Evolutionary conservation across 2,797 vertebrate genomes (phyloP).

Genomic region (Psittacula derbiana): DNA sequence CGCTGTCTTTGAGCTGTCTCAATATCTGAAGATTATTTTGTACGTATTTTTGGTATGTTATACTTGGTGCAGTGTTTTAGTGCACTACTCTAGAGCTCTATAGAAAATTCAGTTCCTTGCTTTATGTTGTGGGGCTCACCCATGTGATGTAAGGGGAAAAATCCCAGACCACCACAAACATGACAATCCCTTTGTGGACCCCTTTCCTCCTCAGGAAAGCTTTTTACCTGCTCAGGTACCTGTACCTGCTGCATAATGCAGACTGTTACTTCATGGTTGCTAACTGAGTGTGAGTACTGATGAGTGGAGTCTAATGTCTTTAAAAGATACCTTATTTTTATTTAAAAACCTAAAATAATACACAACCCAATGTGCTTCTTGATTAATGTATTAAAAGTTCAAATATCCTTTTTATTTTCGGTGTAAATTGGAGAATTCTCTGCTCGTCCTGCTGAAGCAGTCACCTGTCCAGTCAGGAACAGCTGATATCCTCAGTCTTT

Average conservation of each 20-base stretch:
- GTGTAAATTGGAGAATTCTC: background rate
- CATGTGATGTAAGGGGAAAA: background rate
- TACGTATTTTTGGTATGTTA: background rate
- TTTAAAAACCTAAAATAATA: background rate
- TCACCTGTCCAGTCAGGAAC: background rate
- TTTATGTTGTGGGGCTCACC: background rate
- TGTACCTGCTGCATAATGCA: background rate
- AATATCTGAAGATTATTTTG: background rate
- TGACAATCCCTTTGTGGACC: background rate
- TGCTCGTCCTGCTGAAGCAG: background rate
- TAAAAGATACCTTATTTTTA: background rate
- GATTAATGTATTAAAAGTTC: background rate
- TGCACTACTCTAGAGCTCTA: background rate
- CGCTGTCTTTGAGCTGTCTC: background rate
- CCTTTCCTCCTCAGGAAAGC: too few species aligned
- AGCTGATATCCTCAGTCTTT: background rate
- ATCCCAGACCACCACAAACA: too few species aligned
- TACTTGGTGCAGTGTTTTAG: background rate
- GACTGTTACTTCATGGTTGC: background rate
- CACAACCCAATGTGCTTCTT: background rate
- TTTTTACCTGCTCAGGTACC: background rate
- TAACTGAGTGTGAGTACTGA: background rate
- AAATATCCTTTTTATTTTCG: background rate
- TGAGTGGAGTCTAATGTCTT: background rate
- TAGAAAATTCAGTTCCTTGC: background rate